phyloP scores from a whole-genome alignment of 2,888 invertebrate genomes.

The Halictus quadricinctus region DNA sequence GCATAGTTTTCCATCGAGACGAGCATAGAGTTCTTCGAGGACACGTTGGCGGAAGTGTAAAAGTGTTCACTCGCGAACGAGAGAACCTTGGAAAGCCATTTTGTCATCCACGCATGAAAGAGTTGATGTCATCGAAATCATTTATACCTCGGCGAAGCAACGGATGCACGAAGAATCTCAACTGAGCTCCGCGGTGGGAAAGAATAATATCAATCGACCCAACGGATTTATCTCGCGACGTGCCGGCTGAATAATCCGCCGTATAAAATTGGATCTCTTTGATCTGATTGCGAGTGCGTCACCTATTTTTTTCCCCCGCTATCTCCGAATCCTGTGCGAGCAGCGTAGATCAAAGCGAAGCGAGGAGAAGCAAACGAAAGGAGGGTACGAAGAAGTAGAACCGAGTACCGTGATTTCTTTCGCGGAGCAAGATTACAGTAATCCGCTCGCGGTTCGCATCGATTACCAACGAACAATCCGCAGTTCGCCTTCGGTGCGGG shows the following conservation, averaged over 20 bases:
- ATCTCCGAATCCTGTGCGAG: not conserved
- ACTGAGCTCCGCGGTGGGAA: not conserved
- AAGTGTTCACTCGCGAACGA: not conserved
- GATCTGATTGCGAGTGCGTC: not conserved
- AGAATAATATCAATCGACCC: not conserved
- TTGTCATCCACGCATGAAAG: not conserved
- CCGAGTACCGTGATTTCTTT: not conserved
- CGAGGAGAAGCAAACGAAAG: not conserved
- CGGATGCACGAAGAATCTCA: not conserved
- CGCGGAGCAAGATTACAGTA: not conserved
- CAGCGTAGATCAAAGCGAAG: not conserved
- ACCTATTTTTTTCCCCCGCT: not conserved
- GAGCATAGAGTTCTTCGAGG: not conserved
- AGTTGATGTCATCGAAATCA: not conserved
- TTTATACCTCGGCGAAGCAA: not conserved
- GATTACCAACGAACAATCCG: not conserved
- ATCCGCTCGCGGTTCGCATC: not conserved
- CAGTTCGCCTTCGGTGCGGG: constrained; percentile 9
- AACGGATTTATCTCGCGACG: not conserved
- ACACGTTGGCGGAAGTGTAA: not conserved
- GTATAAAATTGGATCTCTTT: not conserved
- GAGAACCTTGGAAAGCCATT: not conserved
- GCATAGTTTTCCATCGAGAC: no score
- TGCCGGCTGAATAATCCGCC: not conserved
- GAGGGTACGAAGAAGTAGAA: not conserved